Evolutionary conservation across 2,797 vertebrate species (phyloP).

Genomic region (Furcifer pardalis): DNA sequence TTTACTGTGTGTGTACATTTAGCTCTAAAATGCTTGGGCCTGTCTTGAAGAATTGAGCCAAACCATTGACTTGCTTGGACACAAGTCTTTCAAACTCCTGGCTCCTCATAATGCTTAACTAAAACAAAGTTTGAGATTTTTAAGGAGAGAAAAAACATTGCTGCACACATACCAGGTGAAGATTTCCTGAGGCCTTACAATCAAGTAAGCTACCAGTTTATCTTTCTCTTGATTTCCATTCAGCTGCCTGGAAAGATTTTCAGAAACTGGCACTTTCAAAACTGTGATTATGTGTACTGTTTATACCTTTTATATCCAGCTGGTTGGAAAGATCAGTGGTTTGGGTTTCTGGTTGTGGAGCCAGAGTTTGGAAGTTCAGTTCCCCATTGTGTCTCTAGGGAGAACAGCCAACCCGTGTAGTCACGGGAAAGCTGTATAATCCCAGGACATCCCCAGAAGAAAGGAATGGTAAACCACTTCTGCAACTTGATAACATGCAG

Average conservation of each 20-base stretch:
- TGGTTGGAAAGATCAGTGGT: too few relatives aligned
- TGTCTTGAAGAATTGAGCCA: constrained; percentile 48
- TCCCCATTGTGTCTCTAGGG: too few relatives aligned
- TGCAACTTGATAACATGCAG: too few relatives aligned
- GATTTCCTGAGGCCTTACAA: constrained; percentile 52
- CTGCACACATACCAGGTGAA: constrained; percentile 49
- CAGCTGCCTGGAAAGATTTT: constrained; percentile 52
- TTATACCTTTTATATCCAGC: constrained; percentile 39
- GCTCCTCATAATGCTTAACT: constrained; percentile 45
- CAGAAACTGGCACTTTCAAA: constrained; percentile 52
- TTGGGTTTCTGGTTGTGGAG: too few relatives aligned
- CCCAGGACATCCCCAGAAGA: too few relatives aligned
- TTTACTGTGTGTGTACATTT: constrained; percentile 51
- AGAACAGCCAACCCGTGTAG: too few relatives aligned
- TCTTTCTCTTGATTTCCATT: constrained; percentile 37
- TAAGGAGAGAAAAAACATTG: not conserved
- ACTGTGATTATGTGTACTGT: constrained; percentile 36
- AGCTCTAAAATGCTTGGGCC: constrained; percentile 48
- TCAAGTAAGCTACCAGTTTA: constrained; percentile 53
- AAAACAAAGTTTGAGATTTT: constrained; percentile 51
- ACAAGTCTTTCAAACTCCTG: constrained; percentile 47
- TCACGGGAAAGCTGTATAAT: too few relatives aligned
- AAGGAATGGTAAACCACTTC: too few relatives aligned
- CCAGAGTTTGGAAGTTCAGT: too few relatives aligned
- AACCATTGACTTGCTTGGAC: constrained; percentile 36